Evolutionary conservation across 2,797 vertebrate genomes (phyloP).

Genomic region (Amblyopsis hoosieri): DNA sequence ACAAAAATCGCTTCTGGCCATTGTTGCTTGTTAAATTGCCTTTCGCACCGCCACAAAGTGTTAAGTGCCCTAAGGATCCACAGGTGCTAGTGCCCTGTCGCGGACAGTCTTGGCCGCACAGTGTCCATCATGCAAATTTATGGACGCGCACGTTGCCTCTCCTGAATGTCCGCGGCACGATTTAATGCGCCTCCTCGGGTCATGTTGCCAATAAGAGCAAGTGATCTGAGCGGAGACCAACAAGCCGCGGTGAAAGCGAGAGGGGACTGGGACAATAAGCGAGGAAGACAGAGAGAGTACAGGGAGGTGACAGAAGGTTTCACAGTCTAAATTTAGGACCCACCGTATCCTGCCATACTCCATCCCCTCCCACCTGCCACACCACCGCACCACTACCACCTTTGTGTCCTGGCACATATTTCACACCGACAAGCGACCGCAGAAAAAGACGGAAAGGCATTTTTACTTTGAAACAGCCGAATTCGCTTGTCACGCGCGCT

Average conservation of each 20-base stretch:
- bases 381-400: slow-evolving; percentile 9
- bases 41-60: background rate
- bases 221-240: slow-evolving; percentile 44
- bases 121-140: slow-evolving; percentile 37
- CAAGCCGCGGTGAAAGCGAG: slow-evolving; percentile 25
- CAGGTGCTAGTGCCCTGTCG: slow-evolving; percentile 3
- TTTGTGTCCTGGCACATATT: slow-evolving; percentile 23
- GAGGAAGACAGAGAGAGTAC: slow-evolving; percentile 5
- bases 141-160: slow-evolving; percentile 1
- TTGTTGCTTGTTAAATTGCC: background rate
- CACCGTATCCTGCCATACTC: background rate
- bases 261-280: background rate
- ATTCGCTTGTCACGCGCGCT: slow-evolving; percentile 39
- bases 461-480: slow-evolving; percentile 38
- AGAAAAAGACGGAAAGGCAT: slow-evolving; percentile 14
- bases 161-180: slow-evolving; percentile 21
- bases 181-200: slow-evolving; percentile 35
- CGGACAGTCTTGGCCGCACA: background rate
- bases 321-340: slow-evolving; percentile 54
- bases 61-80: slow-evolving; percentile 2
- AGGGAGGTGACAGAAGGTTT: slow-evolving; percentile 45
- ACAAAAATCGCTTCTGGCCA: slow-evolving; percentile 1
- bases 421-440: slow-evolving; percentile 36
- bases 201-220: slow-evolving; percentile 37
- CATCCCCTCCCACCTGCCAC: slow-evolving; percentile 5